phyloP scores from a whole-genome alignment of 1,140 invertebrate genomes.

The Drosophila tsacasi region DNA sequence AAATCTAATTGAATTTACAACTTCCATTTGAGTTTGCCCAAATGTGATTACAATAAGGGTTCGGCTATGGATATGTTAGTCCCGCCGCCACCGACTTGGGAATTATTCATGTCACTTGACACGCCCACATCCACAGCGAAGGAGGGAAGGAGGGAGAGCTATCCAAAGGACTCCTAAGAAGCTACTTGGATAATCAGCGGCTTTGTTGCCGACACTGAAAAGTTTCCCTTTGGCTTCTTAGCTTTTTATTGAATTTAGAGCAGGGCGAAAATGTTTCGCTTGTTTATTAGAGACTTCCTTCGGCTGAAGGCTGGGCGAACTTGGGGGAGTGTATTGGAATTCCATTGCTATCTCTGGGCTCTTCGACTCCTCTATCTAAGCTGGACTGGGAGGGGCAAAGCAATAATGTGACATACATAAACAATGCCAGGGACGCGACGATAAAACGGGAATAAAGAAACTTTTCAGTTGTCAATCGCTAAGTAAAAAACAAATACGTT shows the following conservation, averaged over 20 bases:
- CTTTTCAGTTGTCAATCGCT: conserved; percentile 45
- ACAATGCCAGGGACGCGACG: conserved; percentile 22
- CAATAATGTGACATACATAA: conserved; percentile 61
- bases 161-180: conserved; percentile 14
- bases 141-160: neutral
- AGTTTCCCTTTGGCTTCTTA: conserved; percentile 42
- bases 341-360: conserved; percentile 24
- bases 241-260: conserved; percentile 56
- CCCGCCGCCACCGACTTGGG: conserved; percentile 36
- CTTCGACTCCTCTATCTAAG: conserved; percentile 17
- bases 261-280: conserved; percentile 42
- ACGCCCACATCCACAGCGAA: conserved; percentile 14
- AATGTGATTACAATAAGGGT: conserved; percentile 62
- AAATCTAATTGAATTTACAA: conserved; percentile 69
- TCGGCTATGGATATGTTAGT: conserved; percentile 57
- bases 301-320: conserved; percentile 10
- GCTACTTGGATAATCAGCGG: conserved; percentile 61
- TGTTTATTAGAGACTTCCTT: conserved; percentile 55
- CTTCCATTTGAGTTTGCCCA: conserved; percentile 53
- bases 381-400: conserved; percentile 1
- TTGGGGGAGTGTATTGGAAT: conserved; percentile 36
- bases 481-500: conserved; percentile 30
- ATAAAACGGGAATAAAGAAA: conserved; percentile 44
- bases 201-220: conserved; percentile 50
- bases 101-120: conserved; percentile 66